Evolutionary conservation across 2,888 invertebrate species (phyloP).

Genomic region (Cantharis rufa): DNA sequence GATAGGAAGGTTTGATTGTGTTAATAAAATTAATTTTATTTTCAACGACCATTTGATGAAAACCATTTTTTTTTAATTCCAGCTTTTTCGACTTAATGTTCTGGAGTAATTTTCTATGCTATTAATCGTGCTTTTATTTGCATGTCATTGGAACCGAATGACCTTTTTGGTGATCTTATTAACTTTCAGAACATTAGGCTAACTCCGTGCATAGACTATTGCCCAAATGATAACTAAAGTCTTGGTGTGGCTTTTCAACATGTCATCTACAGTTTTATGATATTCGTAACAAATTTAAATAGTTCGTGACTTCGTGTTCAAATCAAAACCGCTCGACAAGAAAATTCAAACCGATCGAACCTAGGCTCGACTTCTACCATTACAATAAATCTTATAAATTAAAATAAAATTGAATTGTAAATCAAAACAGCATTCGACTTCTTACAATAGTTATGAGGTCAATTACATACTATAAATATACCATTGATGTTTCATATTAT

Average conservation of each 20-base stretch:
- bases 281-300: not conserved
- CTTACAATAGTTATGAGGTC: not conserved
- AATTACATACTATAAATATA: not conserved
- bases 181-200: too few species aligned
- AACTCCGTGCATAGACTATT: not conserved
- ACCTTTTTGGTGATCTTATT: not conserved
- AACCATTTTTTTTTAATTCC: too few species aligned
- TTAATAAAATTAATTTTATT: not conserved
- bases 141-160: not conserved
- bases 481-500: not conserved
- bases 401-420: not conserved
- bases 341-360: not conserved
- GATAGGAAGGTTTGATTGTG: not conserved
- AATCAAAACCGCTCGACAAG: not conserved
- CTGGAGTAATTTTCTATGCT: not conserved
- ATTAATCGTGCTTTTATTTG: not conserved
- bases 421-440: not conserved
- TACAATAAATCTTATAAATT: not conserved
- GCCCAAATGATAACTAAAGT: not conserved
- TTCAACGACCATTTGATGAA: not conserved
- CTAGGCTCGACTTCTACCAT: not conserved
- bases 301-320: not conserved
- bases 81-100: not conserved
- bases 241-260: not conserved
- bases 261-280: not conserved